Percentiles rank a stretch among this genome's conserved stretches.
These are phyloP conservation scores for Gadopsis marmoratus DNA, from an alignment of 2,797 vertebrate species.

Conservation along the genomic window DNA sequence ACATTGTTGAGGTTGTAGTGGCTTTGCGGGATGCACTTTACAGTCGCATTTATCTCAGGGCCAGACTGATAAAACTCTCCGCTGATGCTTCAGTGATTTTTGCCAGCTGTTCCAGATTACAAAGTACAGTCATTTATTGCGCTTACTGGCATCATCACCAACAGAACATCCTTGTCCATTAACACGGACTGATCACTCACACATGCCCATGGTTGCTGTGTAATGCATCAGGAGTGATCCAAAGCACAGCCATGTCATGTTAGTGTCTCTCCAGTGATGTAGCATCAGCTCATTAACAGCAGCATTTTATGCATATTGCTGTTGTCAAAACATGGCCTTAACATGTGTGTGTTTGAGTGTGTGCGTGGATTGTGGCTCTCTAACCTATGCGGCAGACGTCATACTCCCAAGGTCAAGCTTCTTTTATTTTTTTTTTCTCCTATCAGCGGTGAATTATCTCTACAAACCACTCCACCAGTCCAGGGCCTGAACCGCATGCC, in stretches of 20 bases:
- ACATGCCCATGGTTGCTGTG: conserved; percentile 41
- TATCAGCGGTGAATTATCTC: conserved; percentile 79
- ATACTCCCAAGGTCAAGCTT: conserved; percentile 74
- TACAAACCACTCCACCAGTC: conserved; percentile 60
- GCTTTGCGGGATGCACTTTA: conserved; percentile 50
- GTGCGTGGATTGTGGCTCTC: conserved; percentile 34
- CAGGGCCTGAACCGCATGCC: conserved; percentile 56
- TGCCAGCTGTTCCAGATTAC: conserved; percentile 72
- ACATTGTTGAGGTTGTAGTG: conserved; percentile 46
- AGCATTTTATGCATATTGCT: conserved; percentile 45
- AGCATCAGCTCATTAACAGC: conserved; percentile 46
- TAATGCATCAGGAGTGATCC: conserved; percentile 59
- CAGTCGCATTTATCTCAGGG: conserved; percentile 41
- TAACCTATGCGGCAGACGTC: conserved; percentile 40
- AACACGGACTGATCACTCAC: conserved; percentile 44
- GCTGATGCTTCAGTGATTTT: conserved; percentile 58
- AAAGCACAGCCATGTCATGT: conserved; percentile 46
- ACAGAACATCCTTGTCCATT: conserved; percentile 70
- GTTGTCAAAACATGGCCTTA: conserved; percentile 60
- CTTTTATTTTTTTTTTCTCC: conserved; percentile 27
- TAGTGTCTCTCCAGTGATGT: conserved; percentile 37
- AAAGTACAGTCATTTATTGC: conserved; percentile 65
- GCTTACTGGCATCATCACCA: conserved; percentile 50
- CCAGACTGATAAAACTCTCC: conserved; percentile 59
- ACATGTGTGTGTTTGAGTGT: conserved; percentile 18